Base-by-base conservation (phyloP, 53 echinoderm and acorn worm genomes). In the Actinopyga echinites region DNA sequence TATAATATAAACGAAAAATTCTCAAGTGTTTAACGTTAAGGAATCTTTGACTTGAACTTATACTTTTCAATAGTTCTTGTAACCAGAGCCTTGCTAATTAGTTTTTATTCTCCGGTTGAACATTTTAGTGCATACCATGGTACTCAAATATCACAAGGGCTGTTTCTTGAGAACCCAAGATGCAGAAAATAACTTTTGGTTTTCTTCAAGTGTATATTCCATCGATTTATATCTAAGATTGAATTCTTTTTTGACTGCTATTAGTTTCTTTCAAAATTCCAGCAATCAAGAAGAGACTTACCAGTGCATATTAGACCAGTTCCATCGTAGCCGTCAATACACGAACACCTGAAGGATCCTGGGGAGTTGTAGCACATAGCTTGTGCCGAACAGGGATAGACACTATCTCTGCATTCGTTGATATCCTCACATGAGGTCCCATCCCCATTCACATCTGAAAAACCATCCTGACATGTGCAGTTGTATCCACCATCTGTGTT, bases 401-500 rank as follows among this genome's bases (percentile, higher is more conserved):
- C 64, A 42, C 35, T 40, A 22, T 68, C 26, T 56, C 69, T 64
- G 55, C 87, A 87, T 66, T 87, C 87, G 37, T 87, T 69, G 19
- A 82, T 82, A 69, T 87, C 87, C 82, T 54, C 3, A 64, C 90
- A 90, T 36, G 57, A 23, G 7, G 75, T 65, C 7, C 90, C 90
- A 71, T 90, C 83, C 12, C 65, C 83, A 35, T 71, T 74, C 6
- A 82, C 30, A 36, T 86, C 82, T 8, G 26, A 24, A 20, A 69
- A 90, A 9, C 90, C 90, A 19, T 30, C 24, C 8, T 22, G 36
- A 44, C 90, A 90, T 5, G 86, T 77, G 49, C 90, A 90, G 37
- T 60, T 82, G 38, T 55, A 91, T 3, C 82, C 60, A 31, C 92
- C 92, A 9, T 64, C 75, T 0, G 75, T 82, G 78, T 91, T 89